Evolutionary conservation across 1,140 invertebrate genomes (phyloP).

Genomic region (Zaprionus vittiger): DNA sequence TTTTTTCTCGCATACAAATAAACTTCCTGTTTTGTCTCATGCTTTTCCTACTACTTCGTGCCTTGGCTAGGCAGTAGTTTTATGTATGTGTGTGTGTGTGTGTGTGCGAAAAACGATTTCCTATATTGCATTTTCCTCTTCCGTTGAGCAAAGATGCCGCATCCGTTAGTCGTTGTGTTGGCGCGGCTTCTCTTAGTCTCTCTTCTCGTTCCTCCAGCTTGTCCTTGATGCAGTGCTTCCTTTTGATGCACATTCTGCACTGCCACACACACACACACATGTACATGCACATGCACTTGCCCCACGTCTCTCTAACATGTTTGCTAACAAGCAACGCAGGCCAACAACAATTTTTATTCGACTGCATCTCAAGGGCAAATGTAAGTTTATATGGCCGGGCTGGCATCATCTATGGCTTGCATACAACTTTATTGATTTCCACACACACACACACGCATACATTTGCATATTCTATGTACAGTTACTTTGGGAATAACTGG

Average conservation of each 20-base stretch:
- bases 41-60: constrained; percentile 4
- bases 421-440: constrained; percentile 70
- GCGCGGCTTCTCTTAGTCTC: background rate
- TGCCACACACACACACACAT: background rate
- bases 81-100: constrained; percentile 42
- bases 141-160: constrained; percentile 74
- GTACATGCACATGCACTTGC: background rate
- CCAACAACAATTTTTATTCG: constrained; percentile 47
- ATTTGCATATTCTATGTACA: background rate
- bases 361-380: constrained; percentile 70
- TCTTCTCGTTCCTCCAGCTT: background rate
- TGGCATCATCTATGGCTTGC: constrained; percentile 49
- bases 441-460: constrained; percentile 18
- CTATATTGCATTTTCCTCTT: constrained; percentile 83
- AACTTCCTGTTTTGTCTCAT: constrained; percentile 78
- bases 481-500: background rate
- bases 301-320: constrained; percentile 21
- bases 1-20: constrained; percentile 50
- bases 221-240: constrained; percentile 14
- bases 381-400: constrained; percentile 65
- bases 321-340: constrained; percentile 46
- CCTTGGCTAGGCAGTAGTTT: constrained; percentile 33
- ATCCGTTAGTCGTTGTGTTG: constrained; percentile 60
- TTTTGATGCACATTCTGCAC: constrained; percentile 38
- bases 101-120: constrained; percentile 82